phyloP scores from a whole-genome alignment of 2,113 vertebrate species.

The Mustelus asterias region DNA sequence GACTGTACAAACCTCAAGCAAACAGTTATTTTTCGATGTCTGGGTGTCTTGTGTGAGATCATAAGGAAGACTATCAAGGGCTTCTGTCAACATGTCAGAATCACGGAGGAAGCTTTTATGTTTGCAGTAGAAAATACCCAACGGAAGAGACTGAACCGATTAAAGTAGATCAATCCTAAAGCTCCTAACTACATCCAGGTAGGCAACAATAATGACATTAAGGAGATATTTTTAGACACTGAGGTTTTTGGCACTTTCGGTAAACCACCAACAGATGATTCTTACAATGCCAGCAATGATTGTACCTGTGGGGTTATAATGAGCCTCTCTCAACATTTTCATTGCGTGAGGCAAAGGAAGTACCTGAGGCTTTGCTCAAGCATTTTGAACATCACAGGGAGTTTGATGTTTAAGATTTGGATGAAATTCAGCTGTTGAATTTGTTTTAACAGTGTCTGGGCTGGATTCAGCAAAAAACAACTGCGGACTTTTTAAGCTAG shows the following conservation, averaged over 20 bases:
- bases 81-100: not conserved
- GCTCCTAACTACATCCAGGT: not conserved
- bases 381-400: slow-evolving; percentile 6
- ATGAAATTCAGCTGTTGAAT: not conserved
- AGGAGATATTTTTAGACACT: not conserved
- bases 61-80: not conserved
- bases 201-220: not conserved
- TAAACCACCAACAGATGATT: not conserved
- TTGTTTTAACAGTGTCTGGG: not conserved
- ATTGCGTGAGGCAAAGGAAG: not conserved
- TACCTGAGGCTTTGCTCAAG: slow-evolving; percentile 4
- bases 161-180: not conserved
- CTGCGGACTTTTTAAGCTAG: not conserved
- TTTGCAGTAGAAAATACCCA: not conserved
- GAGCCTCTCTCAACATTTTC: not conserved
- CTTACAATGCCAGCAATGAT: not conserved
- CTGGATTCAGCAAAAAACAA: not conserved
- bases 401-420: not conserved
- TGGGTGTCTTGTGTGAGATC: not conserved
- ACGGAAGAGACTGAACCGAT: not conserved
- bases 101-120: not conserved
- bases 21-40: not conserved
- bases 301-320: not conserved
- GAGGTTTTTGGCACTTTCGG: not conserved
- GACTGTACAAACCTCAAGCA: not conserved